Conservation (phyloP, 92 coral and sea anemone species). For the Paramuricea clavata region DNA sequence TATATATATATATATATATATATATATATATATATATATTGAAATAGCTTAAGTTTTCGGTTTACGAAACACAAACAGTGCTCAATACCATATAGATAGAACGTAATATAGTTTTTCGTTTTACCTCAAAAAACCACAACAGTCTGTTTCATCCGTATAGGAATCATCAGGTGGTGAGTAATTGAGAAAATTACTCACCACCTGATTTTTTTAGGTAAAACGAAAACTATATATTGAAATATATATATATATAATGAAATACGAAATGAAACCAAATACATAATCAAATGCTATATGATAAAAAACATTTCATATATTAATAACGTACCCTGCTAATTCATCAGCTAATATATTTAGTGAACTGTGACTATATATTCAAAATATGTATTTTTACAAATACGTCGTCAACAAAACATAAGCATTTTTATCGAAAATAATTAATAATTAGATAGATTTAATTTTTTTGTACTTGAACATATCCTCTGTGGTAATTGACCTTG, state of each 20-base stretch:
- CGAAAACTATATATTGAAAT: too few species aligned
- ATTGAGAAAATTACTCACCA: too few species aligned
- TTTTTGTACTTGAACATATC: neutral
- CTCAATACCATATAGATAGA: too few species aligned
- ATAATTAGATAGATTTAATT: neutral
- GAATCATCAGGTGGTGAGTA: too few species aligned
- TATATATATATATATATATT: too few species aligned
- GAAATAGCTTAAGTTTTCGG: too few species aligned
- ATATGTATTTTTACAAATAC: conserved; percentile 5
- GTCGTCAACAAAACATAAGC: neutral
- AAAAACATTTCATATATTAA: neutral
- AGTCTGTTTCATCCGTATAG: too few species aligned
- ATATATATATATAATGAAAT: neutral
- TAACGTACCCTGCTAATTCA: neutral
- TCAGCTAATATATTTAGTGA: neutral
- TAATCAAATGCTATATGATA: neutral
- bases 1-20: too few species aligned
- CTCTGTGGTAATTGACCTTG: neutral
- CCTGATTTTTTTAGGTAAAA: too few species aligned
- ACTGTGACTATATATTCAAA: neutral
- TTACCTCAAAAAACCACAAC: too few species aligned
- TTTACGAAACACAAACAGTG: too few species aligned
- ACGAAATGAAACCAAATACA: neutral
- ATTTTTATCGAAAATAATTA: neutral
- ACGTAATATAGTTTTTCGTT: too few species aligned